Evolutionary conservation across 2,113 vertebrate genomes (phyloP).

Genomic region (Noctilio leporinus): DNA sequence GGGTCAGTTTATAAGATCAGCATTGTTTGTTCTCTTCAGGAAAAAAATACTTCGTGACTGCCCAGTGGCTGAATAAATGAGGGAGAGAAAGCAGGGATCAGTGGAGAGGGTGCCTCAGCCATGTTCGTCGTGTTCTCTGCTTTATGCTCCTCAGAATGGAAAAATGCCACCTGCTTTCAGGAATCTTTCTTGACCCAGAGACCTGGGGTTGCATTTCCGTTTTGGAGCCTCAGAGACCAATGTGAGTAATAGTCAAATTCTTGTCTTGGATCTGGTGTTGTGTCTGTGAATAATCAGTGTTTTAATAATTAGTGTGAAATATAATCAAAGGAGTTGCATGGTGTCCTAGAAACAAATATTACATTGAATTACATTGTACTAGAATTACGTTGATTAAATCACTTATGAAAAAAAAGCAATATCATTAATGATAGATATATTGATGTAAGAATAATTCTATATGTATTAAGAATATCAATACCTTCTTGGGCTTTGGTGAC

Average conservation of each 20-base stretch:
- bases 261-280: neutral
- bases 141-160: neutral
- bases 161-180: fast-evolving
- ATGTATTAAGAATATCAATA: neutral
- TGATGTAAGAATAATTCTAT: neutral
- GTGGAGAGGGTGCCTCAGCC: neutral
- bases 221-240: neutral
- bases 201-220: fast-evolving
- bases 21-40: neutral
- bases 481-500: neutral
- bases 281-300: neutral
- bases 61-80: neutral
- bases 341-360: too few relatives aligned
- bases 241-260: neutral
- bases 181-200: too few relatives aligned
- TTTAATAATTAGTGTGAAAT: neutral
- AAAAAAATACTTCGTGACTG: neutral
- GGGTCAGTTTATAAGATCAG: neutral
- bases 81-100: neutral
- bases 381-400: neutral
- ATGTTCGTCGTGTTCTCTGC: neutral
- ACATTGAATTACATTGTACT: too few relatives aligned
- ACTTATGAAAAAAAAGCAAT: neutral
- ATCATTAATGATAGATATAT: neutral
- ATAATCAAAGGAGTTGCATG: neutral